Conservation (phyloP, 1,140 invertebrate species). For the Brachionus angularis region DNA sequence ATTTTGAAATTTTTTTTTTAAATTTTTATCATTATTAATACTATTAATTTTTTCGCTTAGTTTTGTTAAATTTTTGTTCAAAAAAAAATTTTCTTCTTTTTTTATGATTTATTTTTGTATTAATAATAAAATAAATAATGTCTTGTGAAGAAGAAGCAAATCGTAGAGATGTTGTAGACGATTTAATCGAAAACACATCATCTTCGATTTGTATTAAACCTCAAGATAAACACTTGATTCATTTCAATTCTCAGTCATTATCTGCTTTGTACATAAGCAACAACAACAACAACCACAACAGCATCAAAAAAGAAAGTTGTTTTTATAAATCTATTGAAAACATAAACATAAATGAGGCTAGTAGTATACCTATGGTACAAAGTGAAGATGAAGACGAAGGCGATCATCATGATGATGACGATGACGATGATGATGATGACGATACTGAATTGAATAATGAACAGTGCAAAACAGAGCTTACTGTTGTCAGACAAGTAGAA, state of each 20-base stretch:
- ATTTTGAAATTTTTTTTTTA: no score
- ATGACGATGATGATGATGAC: no score
- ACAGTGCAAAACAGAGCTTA: neutral
- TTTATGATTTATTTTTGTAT: no score
- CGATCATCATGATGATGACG: no score
- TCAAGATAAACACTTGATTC: no score
- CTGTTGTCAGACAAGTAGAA: no score
- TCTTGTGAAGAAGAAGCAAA: constrained; percentile 28
- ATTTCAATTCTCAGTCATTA: constrained; percentile 15
- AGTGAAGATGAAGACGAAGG: constrained; percentile 16
- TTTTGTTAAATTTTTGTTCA: neutral
- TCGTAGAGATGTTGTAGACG: constrained; percentile 27
- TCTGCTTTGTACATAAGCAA: constrained; percentile 34
- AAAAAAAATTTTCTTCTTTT: neutral
- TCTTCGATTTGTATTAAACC: neutral
- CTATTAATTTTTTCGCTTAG: no score
- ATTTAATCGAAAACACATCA: neutral
- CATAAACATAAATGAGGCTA: no score
- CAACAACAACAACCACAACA: constrained; percentile 3
- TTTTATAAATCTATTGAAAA: neutral
- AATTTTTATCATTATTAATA: no score
- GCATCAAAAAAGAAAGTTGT: neutral
- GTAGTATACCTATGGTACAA: constrained; percentile 26
- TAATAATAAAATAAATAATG: constrained; percentile 8
- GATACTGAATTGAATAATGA: no score